These are phyloP conservation scores for Yponomeuta evonymella DNA, from an alignment of 2,888 invertebrate genomes.

Conservation along the genomic window DNA sequence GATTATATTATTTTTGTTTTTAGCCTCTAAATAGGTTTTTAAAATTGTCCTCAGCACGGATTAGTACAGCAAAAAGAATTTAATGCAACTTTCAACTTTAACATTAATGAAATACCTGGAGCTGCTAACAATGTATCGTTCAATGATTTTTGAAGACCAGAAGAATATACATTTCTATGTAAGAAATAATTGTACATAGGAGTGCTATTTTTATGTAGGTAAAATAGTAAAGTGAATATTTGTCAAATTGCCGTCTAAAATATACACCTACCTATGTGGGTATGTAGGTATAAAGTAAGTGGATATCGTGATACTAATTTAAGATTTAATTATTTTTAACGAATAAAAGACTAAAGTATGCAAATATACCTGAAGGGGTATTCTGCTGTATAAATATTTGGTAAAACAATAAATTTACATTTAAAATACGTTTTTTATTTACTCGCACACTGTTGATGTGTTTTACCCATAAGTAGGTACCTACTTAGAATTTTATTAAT, in stretches of 20 bases:
- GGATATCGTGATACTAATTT: slow-evolving; percentile 17
- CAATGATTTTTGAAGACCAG: too few relatives aligned
- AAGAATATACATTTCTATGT: too few relatives aligned
- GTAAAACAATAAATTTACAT: slow-evolving; percentile 4
- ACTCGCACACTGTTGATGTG: neutral
- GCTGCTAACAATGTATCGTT: too few relatives aligned
- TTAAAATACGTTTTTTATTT: neutral
- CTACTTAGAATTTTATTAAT: neutral
- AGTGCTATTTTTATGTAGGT: neutral
- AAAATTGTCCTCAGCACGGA: too few relatives aligned
- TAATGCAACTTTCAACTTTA: neutral
- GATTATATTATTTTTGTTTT: too few relatives aligned
- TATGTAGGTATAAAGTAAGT: slow-evolving; percentile 4
- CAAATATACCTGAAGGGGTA: neutral
- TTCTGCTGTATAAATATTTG: neutral
- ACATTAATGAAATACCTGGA: too few relatives aligned
- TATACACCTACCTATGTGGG: too few relatives aligned
- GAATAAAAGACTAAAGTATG: slow-evolving; percentile 10
- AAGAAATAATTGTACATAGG: neutral
- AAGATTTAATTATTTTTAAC: slow-evolving; percentile 10
- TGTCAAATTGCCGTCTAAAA: neutral
- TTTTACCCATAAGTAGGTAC: neutral
- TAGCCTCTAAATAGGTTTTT: too few relatives aligned
- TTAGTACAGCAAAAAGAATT: neutral
- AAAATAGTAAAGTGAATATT: neutral